A percentile compares a stretch with the other conserved stretches of the same genome.
Evolutionary conservation across 2,113 vertebrate species (phyloP).

Genomic region (Epinephelus moara): DNA sequence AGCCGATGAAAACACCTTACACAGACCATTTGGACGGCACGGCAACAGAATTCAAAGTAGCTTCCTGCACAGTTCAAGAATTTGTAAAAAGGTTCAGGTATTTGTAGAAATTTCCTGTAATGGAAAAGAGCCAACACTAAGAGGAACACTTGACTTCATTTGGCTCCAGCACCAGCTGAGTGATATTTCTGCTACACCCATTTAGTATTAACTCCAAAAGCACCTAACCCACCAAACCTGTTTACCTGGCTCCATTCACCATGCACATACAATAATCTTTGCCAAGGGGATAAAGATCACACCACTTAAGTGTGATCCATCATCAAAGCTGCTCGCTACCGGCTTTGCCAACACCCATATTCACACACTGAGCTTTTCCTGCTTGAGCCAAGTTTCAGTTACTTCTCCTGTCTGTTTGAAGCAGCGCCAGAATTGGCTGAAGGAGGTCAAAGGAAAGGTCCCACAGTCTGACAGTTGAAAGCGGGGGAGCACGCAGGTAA

Average conservation of each 20-base stretch:
- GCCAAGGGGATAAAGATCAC: background rate
- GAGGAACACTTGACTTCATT: background rate
- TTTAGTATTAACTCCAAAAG: background rate
- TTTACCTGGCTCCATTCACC: constrained; percentile 3
- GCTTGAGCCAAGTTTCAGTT: background rate
- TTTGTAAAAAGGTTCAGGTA: background rate
- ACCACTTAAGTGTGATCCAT: constrained; percentile 1
- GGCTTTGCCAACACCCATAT: background rate
- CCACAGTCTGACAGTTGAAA: constrained; percentile 10
- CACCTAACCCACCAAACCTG: background rate
- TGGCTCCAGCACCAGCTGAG: background rate
- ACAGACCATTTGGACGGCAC: background rate
- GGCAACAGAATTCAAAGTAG: background rate
- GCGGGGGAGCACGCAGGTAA: background rate
- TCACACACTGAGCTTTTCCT: background rate
- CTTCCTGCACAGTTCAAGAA: background rate
- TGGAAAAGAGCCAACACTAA: background rate
- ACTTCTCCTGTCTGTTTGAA: background rate
- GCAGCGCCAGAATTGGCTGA: background rate
- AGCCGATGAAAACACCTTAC: no score
- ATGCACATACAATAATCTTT: background rate
- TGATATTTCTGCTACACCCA: background rate
- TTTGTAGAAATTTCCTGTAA: background rate
- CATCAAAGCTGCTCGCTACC: constrained; percentile 6
- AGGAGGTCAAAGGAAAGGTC: constrained; percentile 2